Evolutionary conservation across 2,888 invertebrate species (phyloP), one percentile per base, ranked within the genome.

Genomic region (Pristionchus entomophagus): DNA sequence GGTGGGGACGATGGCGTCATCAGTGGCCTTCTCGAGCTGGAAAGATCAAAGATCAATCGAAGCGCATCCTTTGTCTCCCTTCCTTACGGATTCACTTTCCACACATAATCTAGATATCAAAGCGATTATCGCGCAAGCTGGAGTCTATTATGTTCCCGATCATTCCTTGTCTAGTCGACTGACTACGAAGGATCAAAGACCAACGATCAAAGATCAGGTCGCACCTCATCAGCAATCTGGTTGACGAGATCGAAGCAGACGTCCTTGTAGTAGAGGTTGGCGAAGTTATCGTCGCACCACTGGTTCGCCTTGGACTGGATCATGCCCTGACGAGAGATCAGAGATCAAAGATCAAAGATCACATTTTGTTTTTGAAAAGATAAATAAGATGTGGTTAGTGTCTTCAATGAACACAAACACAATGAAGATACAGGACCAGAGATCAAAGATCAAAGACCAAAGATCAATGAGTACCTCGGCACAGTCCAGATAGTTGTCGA

Each of bases 401-500:
- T 6, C 45, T 45, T 45, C 45, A 45, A 45, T 6, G 8, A 10
- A 45, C 45, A 45, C 45, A 45, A 45, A 45, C 45, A 45, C 45
- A 6, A 45, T 45, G 45, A 22, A 59, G 65, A 65, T 6, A 35
- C 65, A 65, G 32, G 10, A 6, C 12, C 65, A 19, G 35, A 35
- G 17, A 19, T 3, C 35, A 65, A 65, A 65, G 62, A 62, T 53
- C 82, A 83, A 45, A 51, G 78, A 45, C 32, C 78, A 51, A 51
- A 49, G 41, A 80, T 80, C 51, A 80, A 51, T n/a, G n/a, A n/a
- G n/a, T n/a, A 51, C 51, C 78, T 65, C 65, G 29, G 29, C 65
- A 29, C 29, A 65, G 94, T 98, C 97, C 94, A 98, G 98, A 17
- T 96, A 95, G 94, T 97, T 97, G 84, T 97, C 95, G 93, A 96